phyloP scores from a whole-genome alignment of 1,140 invertebrate species.

The Macrobrachium rosenbergii region DNA sequence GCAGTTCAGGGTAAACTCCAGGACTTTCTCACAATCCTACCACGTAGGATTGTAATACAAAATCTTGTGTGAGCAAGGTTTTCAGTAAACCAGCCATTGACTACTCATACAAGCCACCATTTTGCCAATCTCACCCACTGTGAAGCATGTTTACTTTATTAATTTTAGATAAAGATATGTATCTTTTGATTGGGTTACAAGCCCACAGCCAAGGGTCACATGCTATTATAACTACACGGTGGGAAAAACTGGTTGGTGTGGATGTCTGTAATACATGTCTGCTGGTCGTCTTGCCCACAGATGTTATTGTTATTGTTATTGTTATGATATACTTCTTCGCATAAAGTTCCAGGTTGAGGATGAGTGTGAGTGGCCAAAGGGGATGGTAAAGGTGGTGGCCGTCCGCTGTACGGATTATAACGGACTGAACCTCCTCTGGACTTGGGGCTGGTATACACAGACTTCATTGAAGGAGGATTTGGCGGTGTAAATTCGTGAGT shows the following conservation, averaged over 20 bases:
- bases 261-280: conserved; percentile 40
- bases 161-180: neutral
- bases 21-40: too few relatives aligned
- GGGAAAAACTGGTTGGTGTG: conserved; percentile 57
- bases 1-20: too few relatives aligned
- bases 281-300: conserved; percentile 56
- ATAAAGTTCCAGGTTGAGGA: conserved; percentile 41
- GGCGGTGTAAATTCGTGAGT: conserved; percentile 47
- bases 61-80: too few relatives aligned
- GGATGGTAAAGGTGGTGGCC: conserved; percentile 43
- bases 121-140: too few relatives aligned
- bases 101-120: too few relatives aligned
- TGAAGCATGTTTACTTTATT: neutral
- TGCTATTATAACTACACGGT: conserved; percentile 50
- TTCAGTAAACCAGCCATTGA: too few relatives aligned
- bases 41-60: too few relatives aligned
- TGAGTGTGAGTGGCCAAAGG: conserved; percentile 56
- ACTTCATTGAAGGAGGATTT: conserved; percentile 38
- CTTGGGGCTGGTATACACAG: conserved; percentile 43
- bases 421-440: conserved; percentile 30
- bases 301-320: conserved; percentile 47
- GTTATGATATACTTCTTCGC: conserved; percentile 29
- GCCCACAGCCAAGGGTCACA: conserved; percentile 45
- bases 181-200: neutral
- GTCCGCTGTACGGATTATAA: conserved; percentile 49